Conservation (phyloP, 2,888 invertebrate genomes). For the Tigriopus californicus region DNA sequence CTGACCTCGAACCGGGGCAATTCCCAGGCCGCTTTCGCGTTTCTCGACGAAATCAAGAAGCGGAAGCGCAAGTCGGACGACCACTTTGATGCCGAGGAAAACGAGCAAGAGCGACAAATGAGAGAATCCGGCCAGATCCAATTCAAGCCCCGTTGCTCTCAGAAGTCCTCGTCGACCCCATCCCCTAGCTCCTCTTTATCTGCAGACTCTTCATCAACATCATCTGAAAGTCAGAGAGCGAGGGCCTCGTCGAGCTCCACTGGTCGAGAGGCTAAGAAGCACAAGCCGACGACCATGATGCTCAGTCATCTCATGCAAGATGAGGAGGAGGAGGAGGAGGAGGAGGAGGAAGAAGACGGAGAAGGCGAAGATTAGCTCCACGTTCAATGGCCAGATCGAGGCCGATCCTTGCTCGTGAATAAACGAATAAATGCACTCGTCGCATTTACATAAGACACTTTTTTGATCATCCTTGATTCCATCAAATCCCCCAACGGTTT, state of each 20-base stretch:
- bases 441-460: too few relatives aligned
- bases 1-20: neutral
- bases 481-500: too few relatives aligned
- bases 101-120: neutral
- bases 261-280: neutral
- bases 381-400: too few relatives aligned
- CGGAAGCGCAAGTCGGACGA: neutral
- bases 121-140: neutral
- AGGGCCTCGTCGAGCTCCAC: neutral
- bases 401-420: too few relatives aligned
- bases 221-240: neutral
- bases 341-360: too few relatives aligned
- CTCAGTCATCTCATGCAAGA: slow-evolving; percentile 1
- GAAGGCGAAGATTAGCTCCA: too few relatives aligned
- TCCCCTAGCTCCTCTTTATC: neutral
- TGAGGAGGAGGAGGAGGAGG: neutral
- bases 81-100: neutral
- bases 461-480: too few relatives aligned
- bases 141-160: neutral
- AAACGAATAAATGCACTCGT: too few relatives aligned
- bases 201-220: too few relatives aligned
- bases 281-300: neutral
- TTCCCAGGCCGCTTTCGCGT: neutral
- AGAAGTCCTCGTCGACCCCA: neutral
- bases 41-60: neutral